Conservation (phyloP, 2,888 invertebrate species). For the Phrixothrix hirtus region DNA sequence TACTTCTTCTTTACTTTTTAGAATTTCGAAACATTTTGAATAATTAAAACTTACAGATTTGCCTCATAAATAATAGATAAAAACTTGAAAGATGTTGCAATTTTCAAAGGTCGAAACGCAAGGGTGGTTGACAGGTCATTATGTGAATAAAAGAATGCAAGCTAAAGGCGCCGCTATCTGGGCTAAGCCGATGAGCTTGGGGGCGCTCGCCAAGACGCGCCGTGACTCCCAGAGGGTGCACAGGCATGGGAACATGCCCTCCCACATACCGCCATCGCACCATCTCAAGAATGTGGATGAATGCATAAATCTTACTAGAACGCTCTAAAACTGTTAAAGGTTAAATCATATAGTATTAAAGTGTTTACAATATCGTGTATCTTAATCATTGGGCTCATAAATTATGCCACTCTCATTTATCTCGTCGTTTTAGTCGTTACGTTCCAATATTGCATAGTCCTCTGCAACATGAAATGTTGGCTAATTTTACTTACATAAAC, state of each 20-base stretch:
- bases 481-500: no score
- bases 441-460: background rate
- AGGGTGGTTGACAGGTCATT: slow-evolving; percentile 19
- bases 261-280: slow-evolving; percentile 41
- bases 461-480: no score
- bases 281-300: slow-evolving; percentile 39
- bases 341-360: slow-evolving; percentile 41
- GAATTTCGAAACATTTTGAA: no score
- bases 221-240: slow-evolving; percentile 41
- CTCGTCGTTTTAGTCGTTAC: background rate
- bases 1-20: no score
- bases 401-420: slow-evolving; percentile 27
- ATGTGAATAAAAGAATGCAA: slow-evolving; percentile 8
- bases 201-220: slow-evolving; percentile 30
- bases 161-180: slow-evolving; percentile 30
- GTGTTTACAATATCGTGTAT: slow-evolving; percentile 42
- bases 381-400: slow-evolving; percentile 37
- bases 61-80: no score
- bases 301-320: slow-evolving; percentile 40
- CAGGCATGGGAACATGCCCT: slow-evolving; percentile 39
- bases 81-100: no score
- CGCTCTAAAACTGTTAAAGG: slow-evolving; percentile 43
- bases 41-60: no score
- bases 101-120: no score
- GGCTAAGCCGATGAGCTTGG: slow-evolving; percentile 21